Evolutionary conservation across 2,113 vertebrate genomes (phyloP).

Genomic region (Apteryx owenii): DNA sequence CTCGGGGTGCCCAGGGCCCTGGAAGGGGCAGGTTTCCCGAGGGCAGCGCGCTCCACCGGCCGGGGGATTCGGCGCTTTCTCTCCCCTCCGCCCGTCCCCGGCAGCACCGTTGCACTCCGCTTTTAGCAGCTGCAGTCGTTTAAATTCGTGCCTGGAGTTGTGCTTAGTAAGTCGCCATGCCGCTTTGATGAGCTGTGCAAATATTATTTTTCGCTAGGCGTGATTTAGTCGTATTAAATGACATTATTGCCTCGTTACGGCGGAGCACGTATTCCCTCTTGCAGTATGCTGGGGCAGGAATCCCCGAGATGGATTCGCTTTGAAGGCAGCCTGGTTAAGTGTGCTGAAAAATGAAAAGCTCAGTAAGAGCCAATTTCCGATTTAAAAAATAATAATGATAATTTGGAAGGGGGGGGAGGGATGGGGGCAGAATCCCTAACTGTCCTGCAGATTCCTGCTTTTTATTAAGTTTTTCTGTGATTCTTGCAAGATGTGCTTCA

Average conservation of each 20-base stretch:
- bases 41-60: not conserved
- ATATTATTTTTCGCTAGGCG: constrained; percentile 34
- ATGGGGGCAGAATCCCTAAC: not conserved
- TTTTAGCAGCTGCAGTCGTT: not conserved
- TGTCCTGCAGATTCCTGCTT: not conserved
- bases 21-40: not conserved
- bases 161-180: constrained; percentile 19
- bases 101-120: accelerated
- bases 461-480: not conserved
- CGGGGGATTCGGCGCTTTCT: not conserved
- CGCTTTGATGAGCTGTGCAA: constrained; percentile 56
- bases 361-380: not conserved
- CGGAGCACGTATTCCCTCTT: not conserved
- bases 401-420: not conserved
- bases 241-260: constrained; percentile 40
- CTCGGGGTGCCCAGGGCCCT: not conserved
- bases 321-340: not conserved
- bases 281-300: not conserved
- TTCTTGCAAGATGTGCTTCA: not conserved
- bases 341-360: not conserved
- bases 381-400: not conserved
- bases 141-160: not conserved
- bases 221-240: constrained; percentile 7
- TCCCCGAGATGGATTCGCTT: not conserved
- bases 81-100: not conserved